These are phyloP conservation scores for Thalassarche chlororhynchos DNA, from an alignment of 2,113 vertebrate species.

Conservation along the genomic window DNA sequence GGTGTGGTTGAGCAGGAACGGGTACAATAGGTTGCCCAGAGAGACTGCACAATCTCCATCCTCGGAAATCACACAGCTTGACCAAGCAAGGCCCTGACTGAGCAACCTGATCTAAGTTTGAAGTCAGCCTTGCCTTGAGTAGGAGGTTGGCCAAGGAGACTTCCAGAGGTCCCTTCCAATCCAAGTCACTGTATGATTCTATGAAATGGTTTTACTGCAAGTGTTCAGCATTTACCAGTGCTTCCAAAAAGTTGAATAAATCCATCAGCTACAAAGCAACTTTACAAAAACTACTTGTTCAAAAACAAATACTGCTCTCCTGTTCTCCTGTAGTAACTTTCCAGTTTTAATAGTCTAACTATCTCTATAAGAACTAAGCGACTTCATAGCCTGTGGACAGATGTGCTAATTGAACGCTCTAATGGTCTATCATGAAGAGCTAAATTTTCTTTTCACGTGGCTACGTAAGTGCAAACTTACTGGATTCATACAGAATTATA, in stretches of 20 bases:
- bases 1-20: background rate
- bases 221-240: background rate
- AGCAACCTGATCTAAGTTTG: background rate
- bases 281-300: background rate
- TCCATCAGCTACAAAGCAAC: background rate
- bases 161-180: background rate
- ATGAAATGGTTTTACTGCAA: background rate
- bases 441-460: background rate
- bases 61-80: background rate
- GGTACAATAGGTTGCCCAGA: background rate
- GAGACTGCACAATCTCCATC: background rate
- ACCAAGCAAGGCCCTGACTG: background rate
- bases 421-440: background rate
- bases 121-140: background rate
- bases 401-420: background rate
- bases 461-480: background rate
- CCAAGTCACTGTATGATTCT: background rate
- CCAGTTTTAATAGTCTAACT: background rate
- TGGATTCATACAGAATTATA: background rate
- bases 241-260: background rate
- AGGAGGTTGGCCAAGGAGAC: background rate
- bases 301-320: background rate
- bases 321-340: background rate
- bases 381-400: rapidly evolving
- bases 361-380: background rate